Base-by-base conservation (phyloP, 1,140 invertebrate genomes). In the Zaprionus camerounensis region DNA sequence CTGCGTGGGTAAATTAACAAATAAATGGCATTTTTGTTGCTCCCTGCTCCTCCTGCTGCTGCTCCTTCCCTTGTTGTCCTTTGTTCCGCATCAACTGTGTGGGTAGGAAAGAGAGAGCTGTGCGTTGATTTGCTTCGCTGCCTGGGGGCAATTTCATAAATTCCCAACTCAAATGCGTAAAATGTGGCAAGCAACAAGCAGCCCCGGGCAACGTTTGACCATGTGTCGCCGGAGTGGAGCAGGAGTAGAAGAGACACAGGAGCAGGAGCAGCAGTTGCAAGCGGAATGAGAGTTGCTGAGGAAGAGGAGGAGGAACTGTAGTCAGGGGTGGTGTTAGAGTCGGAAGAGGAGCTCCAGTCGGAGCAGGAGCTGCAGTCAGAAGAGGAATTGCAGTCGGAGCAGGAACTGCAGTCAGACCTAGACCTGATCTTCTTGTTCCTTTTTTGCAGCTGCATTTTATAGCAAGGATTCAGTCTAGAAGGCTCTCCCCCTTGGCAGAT, bases 1-100 rank as follows among this genome's bases (percentile, higher is more conserved):
- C 66, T 87, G 75, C 82, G 78, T 87, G 84, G 81, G 78, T 90
- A 88, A 88, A 88, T 88, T 90, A 88, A 88, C 84, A 88, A 88
- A 88, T 88, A 88, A 88, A 88, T 90, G 85, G 81, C 75, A 84
- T 87, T 86, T 82, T 82, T 82, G 41, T 26, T 63, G 7, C 49
- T 22, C 5, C 38, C 2, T 15, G 2, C n/a, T n/a, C 38, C 41
- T 41, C 0, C 38, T 41, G 61, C 58, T 53, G 36, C 34, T 44
- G 7, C 55, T n/a, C 9, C 31, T 31, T 2, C 31, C 9, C 9
- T 34, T 34, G 31, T 34, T 57, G 57, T 70, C 67, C 51, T 78
- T 83, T 87, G 77, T 80, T 74, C 65, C 26, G 36, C 36, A 62
- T 34, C 55, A 20, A 49, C 15, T 59, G 53, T 51, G 31, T 38